phyloP scores from a whole-genome alignment of 2,113 vertebrate species.

The Scatophagus argus region DNA sequence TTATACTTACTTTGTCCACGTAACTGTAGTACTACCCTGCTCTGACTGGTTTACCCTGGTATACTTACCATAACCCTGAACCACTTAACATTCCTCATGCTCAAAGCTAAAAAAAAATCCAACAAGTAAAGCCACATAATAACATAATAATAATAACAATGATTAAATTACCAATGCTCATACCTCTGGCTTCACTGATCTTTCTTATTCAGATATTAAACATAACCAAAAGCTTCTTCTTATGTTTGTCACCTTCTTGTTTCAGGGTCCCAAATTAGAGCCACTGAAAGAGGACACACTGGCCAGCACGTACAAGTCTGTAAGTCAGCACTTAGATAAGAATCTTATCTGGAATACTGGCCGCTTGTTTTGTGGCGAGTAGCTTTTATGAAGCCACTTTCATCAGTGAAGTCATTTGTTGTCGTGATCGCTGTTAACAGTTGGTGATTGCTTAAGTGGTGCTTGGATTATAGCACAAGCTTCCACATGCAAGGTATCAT shows the following conservation, averaged over 20 bases:
- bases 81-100: no score
- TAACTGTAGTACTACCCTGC: no score
- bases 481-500: not conserved
- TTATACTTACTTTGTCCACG: no score
- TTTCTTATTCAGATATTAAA: not conserved
- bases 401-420: not conserved
- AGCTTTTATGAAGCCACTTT: not conserved
- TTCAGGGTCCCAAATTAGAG: slow-evolving; percentile 90
- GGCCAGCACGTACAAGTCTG: slow-evolving; percentile 86
- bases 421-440: not conserved
- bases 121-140: no score
- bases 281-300: slow-evolving; percentile 87
- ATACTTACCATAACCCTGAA: no score
- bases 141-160: no score
- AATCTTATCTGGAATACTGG: not conserved
- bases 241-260: slow-evolving; percentile 7
- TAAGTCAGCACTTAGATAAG: slow-evolving; percentile 77
- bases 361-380: not conserved
- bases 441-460: not conserved
- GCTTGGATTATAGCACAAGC: not conserved
- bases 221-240: not conserved
- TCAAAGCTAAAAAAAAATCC: no score
- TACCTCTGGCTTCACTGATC: not conserved
- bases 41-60: no score
- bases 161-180: not conserved